A percentile compares a stretch with the other conserved stretches of the same genome.
phyloP scores from a whole-genome alignment of 2,113 vertebrate species.

The Toxotes chatareus region DNA sequence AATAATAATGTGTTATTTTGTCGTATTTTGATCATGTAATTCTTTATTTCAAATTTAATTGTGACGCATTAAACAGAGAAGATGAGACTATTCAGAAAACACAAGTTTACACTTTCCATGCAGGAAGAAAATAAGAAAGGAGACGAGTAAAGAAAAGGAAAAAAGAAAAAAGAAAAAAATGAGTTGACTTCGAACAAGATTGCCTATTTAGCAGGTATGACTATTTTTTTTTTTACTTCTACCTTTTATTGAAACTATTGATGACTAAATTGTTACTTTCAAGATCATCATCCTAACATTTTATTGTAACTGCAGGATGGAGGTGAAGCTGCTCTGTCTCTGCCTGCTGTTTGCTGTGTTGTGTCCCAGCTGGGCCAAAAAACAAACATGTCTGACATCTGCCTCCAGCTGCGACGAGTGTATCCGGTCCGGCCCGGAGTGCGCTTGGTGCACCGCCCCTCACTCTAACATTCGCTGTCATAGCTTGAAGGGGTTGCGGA shows the following conservation, averaged over 20 bases:
- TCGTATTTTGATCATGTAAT: background rate
- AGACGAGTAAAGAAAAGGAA: too few species aligned
- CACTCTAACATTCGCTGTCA: slow-evolving; percentile 15
- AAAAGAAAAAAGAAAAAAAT: too few species aligned
- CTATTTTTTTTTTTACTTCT: background rate
- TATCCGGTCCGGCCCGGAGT: slow-evolving; percentile 51
- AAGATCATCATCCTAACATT: background rate
- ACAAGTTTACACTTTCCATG: too few species aligned
- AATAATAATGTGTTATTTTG: background rate
- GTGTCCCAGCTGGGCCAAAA: background rate
- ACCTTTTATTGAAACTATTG: background rate
- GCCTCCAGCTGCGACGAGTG: slow-evolving; percentile 64
- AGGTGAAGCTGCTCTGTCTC: slow-evolving; percentile 40
- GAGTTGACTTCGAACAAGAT: background rate
- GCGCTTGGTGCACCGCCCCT: slow-evolving; percentile 64
- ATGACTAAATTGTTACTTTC: background rate
- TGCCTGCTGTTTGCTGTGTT: slow-evolving; percentile 49
- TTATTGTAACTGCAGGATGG: slow-evolving; percentile 55
- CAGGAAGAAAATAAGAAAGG: too few species aligned
- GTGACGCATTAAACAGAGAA: too few species aligned
- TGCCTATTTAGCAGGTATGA: background rate
- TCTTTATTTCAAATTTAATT: too few species aligned
- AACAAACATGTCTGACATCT: slow-evolving; percentile 33
- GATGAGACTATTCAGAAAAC: too few species aligned
- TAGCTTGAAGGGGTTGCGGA: slow-evolving; percentile 16